Conservation (phyloP, 2,113 vertebrate species). For the Albula goreensis region DNA sequence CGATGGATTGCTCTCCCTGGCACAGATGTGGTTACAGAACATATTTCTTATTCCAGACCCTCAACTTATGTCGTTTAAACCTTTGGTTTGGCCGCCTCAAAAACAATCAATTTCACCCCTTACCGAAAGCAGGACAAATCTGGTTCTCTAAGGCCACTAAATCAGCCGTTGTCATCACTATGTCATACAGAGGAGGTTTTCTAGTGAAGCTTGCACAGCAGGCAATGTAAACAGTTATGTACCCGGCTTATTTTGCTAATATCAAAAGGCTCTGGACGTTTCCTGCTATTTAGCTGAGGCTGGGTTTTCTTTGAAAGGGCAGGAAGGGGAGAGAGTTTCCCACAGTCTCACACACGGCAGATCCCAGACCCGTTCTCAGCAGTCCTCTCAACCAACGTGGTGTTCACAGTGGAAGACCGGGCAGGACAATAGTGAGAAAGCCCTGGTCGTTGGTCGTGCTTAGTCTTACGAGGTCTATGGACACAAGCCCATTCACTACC, state of each 20-base stretch:
- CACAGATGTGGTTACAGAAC: not conserved
- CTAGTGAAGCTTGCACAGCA: not conserved
- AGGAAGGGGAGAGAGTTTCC: constrained; percentile 94
- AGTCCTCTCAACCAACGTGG: not conserved
- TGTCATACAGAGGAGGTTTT: not conserved
- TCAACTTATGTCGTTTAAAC: too few species aligned
- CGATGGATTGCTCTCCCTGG: not conserved
- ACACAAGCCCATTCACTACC: too few species aligned
- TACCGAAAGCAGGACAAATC: not conserved
- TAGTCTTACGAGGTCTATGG: too few species aligned
- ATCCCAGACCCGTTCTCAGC: not conserved
- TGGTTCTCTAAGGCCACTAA: not conserved
- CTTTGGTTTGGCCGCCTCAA: too few species aligned
- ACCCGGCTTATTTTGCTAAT: constrained; percentile 79
- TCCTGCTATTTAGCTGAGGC: constrained; percentile 95
- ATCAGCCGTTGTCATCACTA: not conserved
- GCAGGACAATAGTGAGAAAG: too few species aligned
- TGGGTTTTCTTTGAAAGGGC: constrained; percentile 94
- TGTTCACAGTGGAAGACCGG: not conserved
- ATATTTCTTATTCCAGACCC: not conserved
- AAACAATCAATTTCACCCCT: not conserved
- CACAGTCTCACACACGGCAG: constrained; percentile 67
- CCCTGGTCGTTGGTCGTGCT: too few species aligned
- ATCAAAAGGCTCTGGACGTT: constrained; percentile 83
- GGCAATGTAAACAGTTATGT: constrained; percentile 80